A percentile compares a stretch with the other conserved stretches of the same genome.
Conservation (phyloP, 2,797 vertebrate genomes). For the Sebastiscus albofasciatus region DNA sequence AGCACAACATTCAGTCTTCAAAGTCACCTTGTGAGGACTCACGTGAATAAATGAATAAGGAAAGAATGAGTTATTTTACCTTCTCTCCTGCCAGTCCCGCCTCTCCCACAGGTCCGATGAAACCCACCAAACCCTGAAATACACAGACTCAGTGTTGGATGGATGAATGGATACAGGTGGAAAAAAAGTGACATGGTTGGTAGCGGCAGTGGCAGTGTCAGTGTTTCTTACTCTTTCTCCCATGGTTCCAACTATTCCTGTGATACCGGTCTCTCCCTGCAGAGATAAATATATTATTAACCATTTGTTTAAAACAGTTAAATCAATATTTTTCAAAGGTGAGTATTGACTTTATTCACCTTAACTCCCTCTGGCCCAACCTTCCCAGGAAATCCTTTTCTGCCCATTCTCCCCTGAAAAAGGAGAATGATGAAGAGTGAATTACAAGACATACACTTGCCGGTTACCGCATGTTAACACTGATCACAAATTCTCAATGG, state of each 20-base stretch:
- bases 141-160: conserved; percentile 50
- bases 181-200: background rate
- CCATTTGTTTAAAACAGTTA: background rate
- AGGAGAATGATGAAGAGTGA: conserved; percentile 24
- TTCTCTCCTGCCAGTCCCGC: conserved; percentile 94
- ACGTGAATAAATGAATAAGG: background rate
- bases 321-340: background rate
- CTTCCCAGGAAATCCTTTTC: conserved; percentile 92
- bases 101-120: conserved; percentile 94
- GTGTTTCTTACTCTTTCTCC: conserved; percentile 91
- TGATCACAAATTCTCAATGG: conserved; percentile 14
- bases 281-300: conserved; percentile 28
- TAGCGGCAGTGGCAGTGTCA: conserved; percentile 1
- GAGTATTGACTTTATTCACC: conserved; percentile 77
- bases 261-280: conserved; percentile 92
- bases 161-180: conserved; percentile 28
- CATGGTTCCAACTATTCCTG: conserved; percentile 88
- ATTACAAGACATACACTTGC: background rate
- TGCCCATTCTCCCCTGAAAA: conserved; percentile 90
- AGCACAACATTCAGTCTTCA: conserved; percentile 14
- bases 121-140: conserved; percentile 92
- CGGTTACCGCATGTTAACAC: conserved; percentile 15
- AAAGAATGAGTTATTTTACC: conserved; percentile 74
- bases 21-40: background rate
- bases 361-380: conserved; percentile 90